Percentiles rank a stretch among this genome's conserved stretches.
Evolutionary conservation across 2,113 vertebrate genomes (phyloP).

Genomic region (Mastomys coucha): DNA sequence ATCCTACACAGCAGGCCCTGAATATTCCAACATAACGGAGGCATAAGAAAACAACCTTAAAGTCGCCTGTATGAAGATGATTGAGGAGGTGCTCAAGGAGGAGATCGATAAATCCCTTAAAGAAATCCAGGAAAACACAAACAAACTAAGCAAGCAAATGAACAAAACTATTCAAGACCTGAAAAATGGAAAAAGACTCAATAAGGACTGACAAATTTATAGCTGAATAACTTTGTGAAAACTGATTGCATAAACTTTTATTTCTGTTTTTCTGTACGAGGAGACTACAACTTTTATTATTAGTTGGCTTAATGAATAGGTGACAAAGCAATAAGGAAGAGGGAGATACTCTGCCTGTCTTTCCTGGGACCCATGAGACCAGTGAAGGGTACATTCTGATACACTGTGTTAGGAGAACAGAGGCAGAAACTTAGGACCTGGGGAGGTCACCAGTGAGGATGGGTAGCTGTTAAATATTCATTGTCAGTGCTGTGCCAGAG

Average conservation of each 20-base stretch:
- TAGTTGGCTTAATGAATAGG: background rate
- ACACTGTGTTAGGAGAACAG: too few species aligned
- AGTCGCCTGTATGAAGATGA: background rate
- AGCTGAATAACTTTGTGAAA: background rate
- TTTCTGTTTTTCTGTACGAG: background rate
- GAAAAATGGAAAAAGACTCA: background rate
- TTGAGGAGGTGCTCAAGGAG: background rate
- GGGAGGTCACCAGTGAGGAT: background rate
- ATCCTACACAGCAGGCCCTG: background rate
- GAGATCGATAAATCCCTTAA: background rate
- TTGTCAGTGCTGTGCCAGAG: background rate
- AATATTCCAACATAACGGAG: background rate
- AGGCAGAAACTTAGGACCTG: rapidly evolving
- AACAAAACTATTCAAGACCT: background rate
- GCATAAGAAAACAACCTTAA: background rate
- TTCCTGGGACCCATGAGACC: background rate
- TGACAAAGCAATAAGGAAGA: background rate
- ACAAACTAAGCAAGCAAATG: background rate
- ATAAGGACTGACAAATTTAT: background rate
- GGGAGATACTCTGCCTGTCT: background rate
- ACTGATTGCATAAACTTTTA: background rate
- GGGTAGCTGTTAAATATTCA: background rate
- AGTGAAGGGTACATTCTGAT: too few species aligned
- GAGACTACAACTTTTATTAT: background rate
- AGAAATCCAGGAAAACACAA: background rate